Evolutionary conservation across 2,888 invertebrate species (phyloP), one percentile per base, ranked within the genome.

Genomic region (Cheilosia variabilis): DNA sequence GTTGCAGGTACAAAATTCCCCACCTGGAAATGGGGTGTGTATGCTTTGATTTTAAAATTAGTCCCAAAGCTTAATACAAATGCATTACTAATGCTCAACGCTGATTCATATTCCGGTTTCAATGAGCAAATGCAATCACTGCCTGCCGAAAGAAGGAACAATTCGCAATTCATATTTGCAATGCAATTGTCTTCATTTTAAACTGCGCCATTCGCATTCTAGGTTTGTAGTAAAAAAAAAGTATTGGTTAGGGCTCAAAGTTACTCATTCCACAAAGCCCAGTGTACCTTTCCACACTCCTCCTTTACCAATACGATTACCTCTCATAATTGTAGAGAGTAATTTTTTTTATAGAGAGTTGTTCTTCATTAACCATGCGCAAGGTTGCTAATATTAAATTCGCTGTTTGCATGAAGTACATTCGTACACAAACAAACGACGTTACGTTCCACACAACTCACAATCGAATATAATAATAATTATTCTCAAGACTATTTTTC

Each of bases 401-500:
- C 19, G 37, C 27, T 41, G 13, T 68, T 27, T 68, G 53, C 43
- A 17, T 27, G 43, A 41, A 55, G 27, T 43, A 52, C 6, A 52
- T 10, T 31, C 17, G 17, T 17, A n/a, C 2, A 47, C 47, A 17
- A 6, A 22, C n/a, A 24, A 41, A n/a, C 9, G 7, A 41, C 41
- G 53, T 15, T 5, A 66, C 66, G 66, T 55, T 55, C 43, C 45
- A 41, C 31, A 43, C 47, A 47, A 47, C 19, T 47, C 47, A 52
- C 55, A 55, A 75, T 50, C 15, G 34, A 63, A 69, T 57, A 22
- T 52, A 62, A 72, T 34, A 60, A 76, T 58, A 65, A 82, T 83
- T 83, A 78, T 83, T 83, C 77, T 63, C 65, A 83, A 83, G 83
- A 78, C 78, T 72, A 72, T 83, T 73, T 81, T 78, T 78, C 77